Evolutionary conservation across 1,140 invertebrate genomes (phyloP).

Genomic region (Bicyclus anynana): DNA sequence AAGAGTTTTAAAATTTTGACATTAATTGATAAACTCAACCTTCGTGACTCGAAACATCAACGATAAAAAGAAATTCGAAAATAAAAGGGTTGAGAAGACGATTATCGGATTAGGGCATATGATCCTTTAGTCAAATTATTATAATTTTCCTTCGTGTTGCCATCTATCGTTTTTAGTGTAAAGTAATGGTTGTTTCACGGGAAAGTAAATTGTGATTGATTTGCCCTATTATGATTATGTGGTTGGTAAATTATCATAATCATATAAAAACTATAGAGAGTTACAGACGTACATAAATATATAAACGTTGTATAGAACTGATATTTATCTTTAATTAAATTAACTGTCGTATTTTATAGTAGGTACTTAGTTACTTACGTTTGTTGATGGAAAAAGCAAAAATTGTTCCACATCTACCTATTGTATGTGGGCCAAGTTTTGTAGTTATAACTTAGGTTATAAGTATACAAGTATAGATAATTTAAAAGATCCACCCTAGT

Average conservation of each 20-base stretch:
- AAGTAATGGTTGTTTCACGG: conserved; percentile 13
- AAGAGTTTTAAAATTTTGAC: no score
- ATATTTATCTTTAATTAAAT: no score
- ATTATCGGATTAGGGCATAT: conserved; percentile 57
- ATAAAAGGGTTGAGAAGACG: conserved; percentile 13
- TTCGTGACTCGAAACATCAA: conserved; percentile 7
- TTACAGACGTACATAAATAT: no score
- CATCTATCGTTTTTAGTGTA: conserved; percentile 18
- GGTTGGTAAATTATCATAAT: background rate
- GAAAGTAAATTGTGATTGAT: conserved; percentile 45
- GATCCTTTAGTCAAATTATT: conserved; percentile 49
- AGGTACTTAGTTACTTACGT: no score
- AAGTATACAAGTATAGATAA: no score
- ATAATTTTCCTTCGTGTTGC: conserved; percentile 49
- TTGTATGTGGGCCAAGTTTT: no score
- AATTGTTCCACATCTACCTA: no score
- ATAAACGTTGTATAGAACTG: no score
- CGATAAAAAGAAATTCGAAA: conserved; percentile 7
- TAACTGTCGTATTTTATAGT: no score
- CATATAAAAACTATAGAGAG: background rate
- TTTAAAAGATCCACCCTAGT: no score
- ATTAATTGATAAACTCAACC: background rate
- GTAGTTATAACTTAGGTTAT: no score
- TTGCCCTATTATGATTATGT: conserved; percentile 5
- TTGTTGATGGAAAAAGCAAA: no score